phyloP scores from a whole-genome alignment of 2,888 invertebrate species.

The Cephus rjabovi region DNA sequence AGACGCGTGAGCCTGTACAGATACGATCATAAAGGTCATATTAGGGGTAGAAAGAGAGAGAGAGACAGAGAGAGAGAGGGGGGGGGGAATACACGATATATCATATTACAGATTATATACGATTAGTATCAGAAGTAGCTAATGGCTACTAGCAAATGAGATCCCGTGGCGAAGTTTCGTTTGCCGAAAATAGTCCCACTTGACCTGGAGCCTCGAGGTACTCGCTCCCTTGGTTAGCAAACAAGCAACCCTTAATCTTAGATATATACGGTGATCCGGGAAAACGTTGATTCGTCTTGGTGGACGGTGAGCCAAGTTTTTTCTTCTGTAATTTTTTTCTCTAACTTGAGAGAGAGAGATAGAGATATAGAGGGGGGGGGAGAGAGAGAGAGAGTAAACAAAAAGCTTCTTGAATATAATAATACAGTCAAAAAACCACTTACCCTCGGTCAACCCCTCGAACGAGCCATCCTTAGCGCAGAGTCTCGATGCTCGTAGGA shows the following conservation, averaged over 20 bases:
- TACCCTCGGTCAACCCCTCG: slow-evolving; percentile 80
- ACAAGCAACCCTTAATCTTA: background rate
- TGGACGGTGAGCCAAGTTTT: background rate
- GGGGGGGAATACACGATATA: background rate
- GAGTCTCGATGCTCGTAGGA: slow-evolving; percentile 83
- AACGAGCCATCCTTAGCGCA: slow-evolving; percentile 80
- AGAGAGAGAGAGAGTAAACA: too few species aligned
- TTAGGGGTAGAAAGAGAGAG: background rate
- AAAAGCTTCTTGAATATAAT: background rate
- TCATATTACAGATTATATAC: background rate
- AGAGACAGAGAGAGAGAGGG: background rate
- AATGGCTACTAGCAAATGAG: background rate
- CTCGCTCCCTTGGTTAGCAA: background rate
- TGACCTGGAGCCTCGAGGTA: background rate
- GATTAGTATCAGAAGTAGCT: background rate
- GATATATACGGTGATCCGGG: background rate
- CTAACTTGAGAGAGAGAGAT: background rate
- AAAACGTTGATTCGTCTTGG: background rate
- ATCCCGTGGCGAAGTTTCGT: background rate
- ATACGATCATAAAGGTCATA: background rate
- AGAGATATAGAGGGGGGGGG: too few species aligned
- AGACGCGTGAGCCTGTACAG: slow-evolving; percentile 16
- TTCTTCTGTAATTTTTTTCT: background rate
- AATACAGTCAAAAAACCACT: slow-evolving; percentile 28
- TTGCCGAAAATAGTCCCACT: background rate